Base-by-base conservation (phyloP, 2,797 vertebrate genomes). In the Lates japonicus region DNA sequence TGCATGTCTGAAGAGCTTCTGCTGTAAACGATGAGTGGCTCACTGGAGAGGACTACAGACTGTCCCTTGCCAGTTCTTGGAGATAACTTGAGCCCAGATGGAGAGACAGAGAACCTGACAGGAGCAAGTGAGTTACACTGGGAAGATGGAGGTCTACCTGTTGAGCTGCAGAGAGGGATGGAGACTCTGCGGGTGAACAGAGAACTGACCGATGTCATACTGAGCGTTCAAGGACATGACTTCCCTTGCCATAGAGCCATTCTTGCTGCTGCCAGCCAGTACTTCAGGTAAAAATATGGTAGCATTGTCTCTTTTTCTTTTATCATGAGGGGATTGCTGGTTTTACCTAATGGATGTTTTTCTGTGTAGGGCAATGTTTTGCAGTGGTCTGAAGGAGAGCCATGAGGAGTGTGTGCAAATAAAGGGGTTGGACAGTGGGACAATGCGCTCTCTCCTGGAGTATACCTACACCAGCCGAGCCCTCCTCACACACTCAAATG, bases 391-490 rank as follows among this genome's bases (percentile, higher is more conserved):
- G 80, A 97, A 95, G 92, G 98, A 99, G 88, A 99, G 97, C 84
- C 95, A 96, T 0, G 97, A 99, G 92, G 95, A 97, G 66, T 94
- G 91, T 59, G 97, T 99, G 81, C 93, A 97, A 67, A 97, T 99
- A 68, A 97, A 97, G 92, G 98, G 97, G 44, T 88, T 99, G 19
- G 97, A 98, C 58, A 96, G 96, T 1, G 96, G 96, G 82, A 97
- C 97, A 17, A 99, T 99, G 98, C 88, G 90, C 46, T 95, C 92
- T 10, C 96, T 99, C 7, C 89, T 99, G 93, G 97, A 97, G 88
- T 99, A 99, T 65, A 98, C 98, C 1, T 99, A 99, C 80, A 99
- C 97, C 84, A 98, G 98, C 93, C 96, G 94, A 89, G 96, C 96
- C 29, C 91, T 96, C 59, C 97, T 99, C 88, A 98, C 97, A 74